Percentiles rank a stretch among this genome's conserved stretches.
These are phyloP conservation scores for Montipora cactus DNA, from an alignment of 64 coral and sea anemone genomes.

Conservation along the genomic window DNA sequence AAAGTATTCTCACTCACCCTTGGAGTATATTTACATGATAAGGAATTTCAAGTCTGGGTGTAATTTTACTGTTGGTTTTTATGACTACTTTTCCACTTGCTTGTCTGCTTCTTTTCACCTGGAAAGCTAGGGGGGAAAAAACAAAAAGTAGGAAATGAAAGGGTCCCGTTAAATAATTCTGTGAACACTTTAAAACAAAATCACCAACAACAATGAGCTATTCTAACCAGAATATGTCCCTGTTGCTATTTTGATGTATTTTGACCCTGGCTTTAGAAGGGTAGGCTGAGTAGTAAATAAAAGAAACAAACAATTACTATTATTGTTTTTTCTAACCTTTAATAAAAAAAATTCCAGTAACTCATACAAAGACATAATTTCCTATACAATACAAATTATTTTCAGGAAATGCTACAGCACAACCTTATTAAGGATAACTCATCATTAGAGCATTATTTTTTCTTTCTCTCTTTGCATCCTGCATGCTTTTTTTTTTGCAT, in stretches of 20 bases:
- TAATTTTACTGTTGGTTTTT: conserved; percentile 90
- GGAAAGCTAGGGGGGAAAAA: conserved; percentile 63
- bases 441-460: too few relatives aligned
- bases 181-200: not conserved
- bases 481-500: too few relatives aligned
- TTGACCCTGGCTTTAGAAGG: conserved; percentile 86
- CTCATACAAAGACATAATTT: too few relatives aligned
- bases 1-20: conserved; percentile 69
- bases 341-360: too few relatives aligned
- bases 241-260: conserved; percentile 86
- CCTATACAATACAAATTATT: too few relatives aligned
- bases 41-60: conserved; percentile 81
- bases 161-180: not conserved
- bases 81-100: conserved; percentile 87
- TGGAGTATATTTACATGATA: conserved; percentile 96
- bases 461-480: too few relatives aligned
- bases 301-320: not conserved
- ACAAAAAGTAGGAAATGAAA: not conserved
- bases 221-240: conserved; percentile 89
- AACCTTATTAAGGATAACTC: too few relatives aligned
- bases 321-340: too few relatives aligned
- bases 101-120: conserved; percentile 91
- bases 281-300: conserved; percentile 68
- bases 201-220: not conserved
- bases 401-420: too few relatives aligned